Conservation (phyloP, 2,888 invertebrate genomes). For the Ophraella communa region DNA sequence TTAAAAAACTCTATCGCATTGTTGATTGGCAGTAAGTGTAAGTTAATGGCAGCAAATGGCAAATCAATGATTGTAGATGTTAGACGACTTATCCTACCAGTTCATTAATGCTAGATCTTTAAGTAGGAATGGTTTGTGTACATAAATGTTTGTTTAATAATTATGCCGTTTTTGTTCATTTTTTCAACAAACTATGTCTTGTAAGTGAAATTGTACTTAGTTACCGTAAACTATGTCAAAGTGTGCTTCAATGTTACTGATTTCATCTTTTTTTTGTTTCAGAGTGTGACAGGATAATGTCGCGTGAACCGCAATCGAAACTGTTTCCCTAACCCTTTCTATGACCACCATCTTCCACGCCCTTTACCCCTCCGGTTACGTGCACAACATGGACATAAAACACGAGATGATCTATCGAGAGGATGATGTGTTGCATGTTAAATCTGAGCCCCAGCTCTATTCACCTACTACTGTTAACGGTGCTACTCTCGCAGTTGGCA, state of each 20-base stretch:
- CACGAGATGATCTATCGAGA: slow-evolving; percentile 70
- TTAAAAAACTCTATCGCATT: too few species aligned
- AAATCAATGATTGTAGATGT: too few species aligned
- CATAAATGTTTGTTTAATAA: too few species aligned
- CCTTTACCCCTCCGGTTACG: slow-evolving; percentile 41
- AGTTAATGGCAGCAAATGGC: too few species aligned
- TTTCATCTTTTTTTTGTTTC: slow-evolving; percentile 44
- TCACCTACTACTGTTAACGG: slow-evolving; percentile 47
- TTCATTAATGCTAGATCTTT: too few species aligned
- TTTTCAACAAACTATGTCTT: too few species aligned
- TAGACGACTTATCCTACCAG: too few species aligned
- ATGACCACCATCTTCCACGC: slow-evolving; percentile 49
- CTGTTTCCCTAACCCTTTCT: slow-evolving; percentile 45
- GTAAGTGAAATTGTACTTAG: too few species aligned
- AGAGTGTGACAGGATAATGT: slow-evolving; percentile 55
- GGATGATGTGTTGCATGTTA: slow-evolving; percentile 60
- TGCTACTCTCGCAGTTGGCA: slow-evolving; percentile 41
- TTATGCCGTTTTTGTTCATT: too few species aligned
- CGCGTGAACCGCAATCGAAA: slow-evolving; percentile 51
- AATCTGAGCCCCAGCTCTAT: slow-evolving; percentile 60
- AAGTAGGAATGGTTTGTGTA: too few species aligned
- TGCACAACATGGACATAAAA: slow-evolving; percentile 66
- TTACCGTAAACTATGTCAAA: too few species aligned
- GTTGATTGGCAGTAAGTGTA: too few species aligned
- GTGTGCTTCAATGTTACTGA: not conserved